Percentiles rank a stretch among this genome's conserved stretches.
Conservation (phyloP, 2,113 vertebrate genomes). For the Lophochroa leadbeateri region DNA sequence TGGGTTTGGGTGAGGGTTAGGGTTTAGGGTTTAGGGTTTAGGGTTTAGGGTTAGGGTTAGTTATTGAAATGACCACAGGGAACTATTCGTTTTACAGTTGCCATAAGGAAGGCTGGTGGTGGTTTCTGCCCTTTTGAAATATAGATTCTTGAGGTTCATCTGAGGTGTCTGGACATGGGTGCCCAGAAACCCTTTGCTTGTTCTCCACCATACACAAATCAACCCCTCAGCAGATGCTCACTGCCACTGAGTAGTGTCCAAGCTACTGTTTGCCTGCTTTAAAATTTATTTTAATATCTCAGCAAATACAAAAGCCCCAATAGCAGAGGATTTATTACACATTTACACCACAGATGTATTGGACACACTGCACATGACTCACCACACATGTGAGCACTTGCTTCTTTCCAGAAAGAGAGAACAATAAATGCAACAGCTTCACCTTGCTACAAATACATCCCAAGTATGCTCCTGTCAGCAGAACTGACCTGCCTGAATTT, state of each 20-base stretch:
- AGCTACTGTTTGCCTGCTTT: not conserved
- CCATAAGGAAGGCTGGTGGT: not conserved
- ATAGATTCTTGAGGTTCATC: not conserved
- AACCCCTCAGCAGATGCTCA: not conserved
- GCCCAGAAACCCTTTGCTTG: not conserved
- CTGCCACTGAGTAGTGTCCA: not conserved
- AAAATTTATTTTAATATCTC: not conserved
- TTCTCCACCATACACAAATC: not conserved
- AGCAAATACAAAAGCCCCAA: not conserved
- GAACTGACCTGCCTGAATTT: not conserved
- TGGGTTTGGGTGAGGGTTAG: too few species aligned
- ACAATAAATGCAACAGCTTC: not conserved
- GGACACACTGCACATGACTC: not conserved
- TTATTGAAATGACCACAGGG: not conserved
- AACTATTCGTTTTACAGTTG: not conserved
- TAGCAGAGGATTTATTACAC: not conserved
- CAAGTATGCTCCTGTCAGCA: not conserved
- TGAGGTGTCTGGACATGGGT: not conserved
- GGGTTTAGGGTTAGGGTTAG: too few species aligned
- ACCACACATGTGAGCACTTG: accelerated
- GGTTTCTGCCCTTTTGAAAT: not conserved
- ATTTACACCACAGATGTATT: not conserved
- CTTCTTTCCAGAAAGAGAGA: not conserved
- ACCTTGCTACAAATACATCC: not conserved
- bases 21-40: too few species aligned